A percentile compares a stretch with the other conserved stretches of the same genome.
These are phyloP conservation scores for Oreotrochilus melanogaster DNA, from an alignment of 2,113 vertebrate species.

Conservation along the genomic window DNA sequence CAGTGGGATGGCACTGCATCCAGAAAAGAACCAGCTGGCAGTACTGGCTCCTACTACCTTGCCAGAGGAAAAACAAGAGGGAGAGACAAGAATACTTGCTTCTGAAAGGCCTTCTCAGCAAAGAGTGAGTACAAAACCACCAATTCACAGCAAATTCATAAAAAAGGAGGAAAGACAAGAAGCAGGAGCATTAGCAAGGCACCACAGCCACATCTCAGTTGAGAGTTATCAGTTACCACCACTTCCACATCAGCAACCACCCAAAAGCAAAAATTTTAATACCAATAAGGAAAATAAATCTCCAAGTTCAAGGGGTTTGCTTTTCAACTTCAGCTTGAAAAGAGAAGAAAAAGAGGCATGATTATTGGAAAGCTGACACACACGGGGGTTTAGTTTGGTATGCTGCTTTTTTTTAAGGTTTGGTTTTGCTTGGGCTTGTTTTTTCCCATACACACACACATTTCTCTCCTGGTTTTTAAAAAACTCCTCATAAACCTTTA, in stretches of 20 bases:
- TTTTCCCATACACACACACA: no score
- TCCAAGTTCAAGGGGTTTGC: not conserved
- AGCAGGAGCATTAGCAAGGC: not conserved
- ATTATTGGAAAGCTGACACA: not conserved
- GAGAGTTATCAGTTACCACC: not conserved
- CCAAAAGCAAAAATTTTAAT: not conserved
- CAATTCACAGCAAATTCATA: not conserved
- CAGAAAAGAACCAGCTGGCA: not conserved
- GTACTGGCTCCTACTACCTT: not conserved
- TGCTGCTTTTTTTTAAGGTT: not conserved
- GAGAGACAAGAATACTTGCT: not conserved
- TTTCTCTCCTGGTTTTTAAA: not conserved
- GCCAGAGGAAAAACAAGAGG: not conserved
- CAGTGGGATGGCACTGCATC: not conserved
- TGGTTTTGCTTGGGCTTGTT: no score
- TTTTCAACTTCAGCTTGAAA: not conserved
- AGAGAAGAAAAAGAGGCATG: not conserved
- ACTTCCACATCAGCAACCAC: not conserved
- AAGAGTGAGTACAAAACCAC: not conserved
- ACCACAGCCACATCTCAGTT: not conserved
- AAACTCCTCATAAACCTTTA: not conserved
- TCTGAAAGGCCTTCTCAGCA: not conserved
- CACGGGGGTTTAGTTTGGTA: not conserved
- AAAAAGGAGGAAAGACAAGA: not conserved
- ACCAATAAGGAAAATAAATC: not conserved